Percentiles rank a stretch among this genome's conserved stretches.
phyloP scores from a whole-genome alignment of 2,113 vertebrate species.

The Apus apus region DNA sequence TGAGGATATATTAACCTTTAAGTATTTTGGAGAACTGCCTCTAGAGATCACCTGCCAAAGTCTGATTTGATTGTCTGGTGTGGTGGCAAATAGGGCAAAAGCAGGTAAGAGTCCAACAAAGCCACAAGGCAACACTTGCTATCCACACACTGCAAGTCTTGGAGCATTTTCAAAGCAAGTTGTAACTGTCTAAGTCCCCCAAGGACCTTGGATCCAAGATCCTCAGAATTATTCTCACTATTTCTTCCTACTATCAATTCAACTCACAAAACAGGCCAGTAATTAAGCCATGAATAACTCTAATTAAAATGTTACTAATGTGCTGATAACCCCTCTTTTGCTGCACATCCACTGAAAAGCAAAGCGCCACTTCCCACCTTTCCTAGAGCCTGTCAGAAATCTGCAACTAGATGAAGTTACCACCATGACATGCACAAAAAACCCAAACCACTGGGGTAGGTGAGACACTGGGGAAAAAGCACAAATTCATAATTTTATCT shows the following conservation, averaged over 20 bases:
- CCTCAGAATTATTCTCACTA: background rate
- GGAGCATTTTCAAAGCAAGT: background rate
- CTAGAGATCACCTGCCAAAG: constrained; percentile 23
- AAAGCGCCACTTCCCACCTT: background rate
- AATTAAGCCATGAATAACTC: background rate
- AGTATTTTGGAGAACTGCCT: constrained; percentile 14
- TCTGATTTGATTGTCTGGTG: constrained; percentile 21
- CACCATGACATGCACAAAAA: fast-evolving
- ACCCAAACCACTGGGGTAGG: fast-evolving
- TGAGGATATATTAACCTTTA: constrained; percentile 58
- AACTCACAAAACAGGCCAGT: background rate
- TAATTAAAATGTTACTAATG: background rate
- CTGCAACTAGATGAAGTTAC: background rate
- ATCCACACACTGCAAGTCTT: background rate
- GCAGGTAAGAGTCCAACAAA: background rate
- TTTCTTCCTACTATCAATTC: background rate
- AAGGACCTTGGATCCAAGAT: background rate
- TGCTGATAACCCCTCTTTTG: background rate
- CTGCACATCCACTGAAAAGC: background rate
- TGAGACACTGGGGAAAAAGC: background rate
- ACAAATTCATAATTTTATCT: fast-evolving
- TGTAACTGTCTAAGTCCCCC: background rate
- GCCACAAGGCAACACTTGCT: background rate
- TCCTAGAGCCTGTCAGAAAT: background rate
- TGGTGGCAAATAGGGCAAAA: background rate